Evolutionary conservation across 2,797 vertebrate genomes (phyloP).

Genomic region (Cyprinella venusta): DNA sequence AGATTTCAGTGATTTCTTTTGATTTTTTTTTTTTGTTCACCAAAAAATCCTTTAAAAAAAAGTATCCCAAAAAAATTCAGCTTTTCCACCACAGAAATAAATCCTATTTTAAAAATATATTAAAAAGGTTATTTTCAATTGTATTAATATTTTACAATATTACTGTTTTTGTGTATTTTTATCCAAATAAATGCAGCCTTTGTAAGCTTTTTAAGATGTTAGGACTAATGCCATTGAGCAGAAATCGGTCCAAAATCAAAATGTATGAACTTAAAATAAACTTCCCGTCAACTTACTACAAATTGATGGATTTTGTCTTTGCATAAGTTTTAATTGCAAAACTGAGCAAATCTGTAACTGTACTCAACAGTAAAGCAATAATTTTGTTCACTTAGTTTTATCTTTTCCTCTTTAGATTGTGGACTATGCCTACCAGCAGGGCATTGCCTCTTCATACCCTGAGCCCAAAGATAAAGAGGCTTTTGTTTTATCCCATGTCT

Average conservation of each 20-base stretch:
- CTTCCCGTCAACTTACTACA: too few relatives aligned
- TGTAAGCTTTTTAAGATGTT: not conserved
- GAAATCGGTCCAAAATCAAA: not conserved
- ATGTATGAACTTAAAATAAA: not conserved
- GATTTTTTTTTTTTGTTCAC: not conserved
- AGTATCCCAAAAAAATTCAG: not conserved
- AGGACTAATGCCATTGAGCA: not conserved
- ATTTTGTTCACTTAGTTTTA: not conserved
- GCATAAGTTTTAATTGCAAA: not conserved
- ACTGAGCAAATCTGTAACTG: not conserved
- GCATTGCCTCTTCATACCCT: conserved; percentile 89
- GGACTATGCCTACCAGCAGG: conserved; percentile 89
- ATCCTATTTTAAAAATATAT: not conserved
- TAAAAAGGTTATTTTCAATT: not conserved
- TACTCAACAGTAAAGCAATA: not conserved
- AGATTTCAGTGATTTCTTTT: not conserved
- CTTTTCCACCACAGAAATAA: not conserved
- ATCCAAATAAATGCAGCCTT: not conserved
- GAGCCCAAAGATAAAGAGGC: conserved; percentile 96
- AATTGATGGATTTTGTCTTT: not conserved
- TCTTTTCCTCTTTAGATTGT: conserved; percentile 80
- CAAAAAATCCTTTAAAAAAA: not conserved
- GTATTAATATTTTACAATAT: not conserved
- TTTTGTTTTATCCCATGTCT: conserved; percentile 89
- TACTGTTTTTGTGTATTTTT: not conserved